phyloP scores from a whole-genome alignment of 2,797 vertebrate genomes.

The Tauraco hartlaubi region DNA sequence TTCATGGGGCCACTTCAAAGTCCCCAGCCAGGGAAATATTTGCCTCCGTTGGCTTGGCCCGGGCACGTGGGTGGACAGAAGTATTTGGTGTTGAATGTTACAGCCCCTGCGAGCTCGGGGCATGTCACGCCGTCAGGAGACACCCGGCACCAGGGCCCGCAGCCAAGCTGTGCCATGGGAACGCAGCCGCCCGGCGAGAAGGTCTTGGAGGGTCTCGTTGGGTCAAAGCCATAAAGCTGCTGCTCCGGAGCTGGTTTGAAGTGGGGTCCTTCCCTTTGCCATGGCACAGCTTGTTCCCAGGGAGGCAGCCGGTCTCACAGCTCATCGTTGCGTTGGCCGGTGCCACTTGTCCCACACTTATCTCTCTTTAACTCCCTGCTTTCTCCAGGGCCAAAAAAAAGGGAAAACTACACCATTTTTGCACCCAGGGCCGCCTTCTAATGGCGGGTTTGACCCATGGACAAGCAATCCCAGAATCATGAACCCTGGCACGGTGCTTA shows the following conservation, averaged over 20 bases:
- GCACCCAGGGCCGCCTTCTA: rapidly evolving
- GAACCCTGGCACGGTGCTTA: background rate
- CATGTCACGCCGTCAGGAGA: background rate
- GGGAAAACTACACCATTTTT: rapidly evolving
- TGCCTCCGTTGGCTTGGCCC: constrained; percentile 24
- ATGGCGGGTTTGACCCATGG: background rate
- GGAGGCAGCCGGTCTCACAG: background rate
- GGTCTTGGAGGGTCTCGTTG: background rate
- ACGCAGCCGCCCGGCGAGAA: background rate
- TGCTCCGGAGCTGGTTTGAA: background rate
- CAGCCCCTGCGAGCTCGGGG: background rate
- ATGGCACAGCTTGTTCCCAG: rapidly evolving
- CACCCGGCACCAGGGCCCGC: background rate
- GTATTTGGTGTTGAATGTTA: constrained; percentile 43
- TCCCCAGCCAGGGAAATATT: constrained; percentile 43
- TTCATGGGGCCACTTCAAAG: constrained; percentile 66
- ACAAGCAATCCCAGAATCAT: background rate
- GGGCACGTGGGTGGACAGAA: constrained; percentile 53
- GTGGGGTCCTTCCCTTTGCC: background rate
- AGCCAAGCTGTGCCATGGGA: constrained; percentile 29
- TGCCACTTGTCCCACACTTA: background rate
- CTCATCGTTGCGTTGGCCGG: rapidly evolving
- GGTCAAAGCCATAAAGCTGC: background rate
- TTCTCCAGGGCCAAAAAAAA: background rate
- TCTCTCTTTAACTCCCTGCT: rapidly evolving